phyloP scores from a whole-genome alignment of 2,113 vertebrate species.

The Callospermophilus lateralis region DNA sequence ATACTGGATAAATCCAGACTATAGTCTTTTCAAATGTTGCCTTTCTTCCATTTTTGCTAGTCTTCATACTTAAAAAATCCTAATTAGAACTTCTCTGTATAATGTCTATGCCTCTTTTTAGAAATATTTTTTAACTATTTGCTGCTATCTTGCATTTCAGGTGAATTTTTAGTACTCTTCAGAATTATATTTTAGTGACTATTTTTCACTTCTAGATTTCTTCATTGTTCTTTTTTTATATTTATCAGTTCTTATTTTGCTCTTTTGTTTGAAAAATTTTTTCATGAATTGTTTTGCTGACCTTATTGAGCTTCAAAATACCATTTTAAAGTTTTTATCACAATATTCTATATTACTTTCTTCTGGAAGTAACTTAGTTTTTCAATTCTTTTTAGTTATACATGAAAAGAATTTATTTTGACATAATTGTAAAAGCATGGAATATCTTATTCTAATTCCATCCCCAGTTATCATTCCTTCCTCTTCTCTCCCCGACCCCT shows the following conservation, averaged over 20 bases:
- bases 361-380: neutral
- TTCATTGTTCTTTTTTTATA: neutral
- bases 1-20: neutral
- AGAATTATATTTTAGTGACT: neutral
- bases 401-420: neutral
- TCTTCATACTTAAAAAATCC: neutral
- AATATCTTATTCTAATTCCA: no score
- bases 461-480: no score
- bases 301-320: neutral
- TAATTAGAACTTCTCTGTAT: neutral
- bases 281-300: neutral
- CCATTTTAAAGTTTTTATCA: neutral
- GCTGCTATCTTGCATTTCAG: neutral
- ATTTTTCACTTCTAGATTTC: neutral
- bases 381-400: no score
- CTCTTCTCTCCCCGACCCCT: no score
- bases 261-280: neutral
- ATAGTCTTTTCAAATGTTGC: neutral
- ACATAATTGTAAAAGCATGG: neutral
- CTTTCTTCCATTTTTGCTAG: neutral
- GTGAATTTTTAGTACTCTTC: neutral
- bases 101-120: neutral
- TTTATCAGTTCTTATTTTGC: neutral
- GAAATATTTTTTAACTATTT: neutral
- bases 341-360: neutral